A percentile compares a stretch with the other conserved stretches of the same genome.
phyloP scores from a whole-genome alignment of 2,797 vertebrate genomes.

The Gallinago solitaria region DNA sequence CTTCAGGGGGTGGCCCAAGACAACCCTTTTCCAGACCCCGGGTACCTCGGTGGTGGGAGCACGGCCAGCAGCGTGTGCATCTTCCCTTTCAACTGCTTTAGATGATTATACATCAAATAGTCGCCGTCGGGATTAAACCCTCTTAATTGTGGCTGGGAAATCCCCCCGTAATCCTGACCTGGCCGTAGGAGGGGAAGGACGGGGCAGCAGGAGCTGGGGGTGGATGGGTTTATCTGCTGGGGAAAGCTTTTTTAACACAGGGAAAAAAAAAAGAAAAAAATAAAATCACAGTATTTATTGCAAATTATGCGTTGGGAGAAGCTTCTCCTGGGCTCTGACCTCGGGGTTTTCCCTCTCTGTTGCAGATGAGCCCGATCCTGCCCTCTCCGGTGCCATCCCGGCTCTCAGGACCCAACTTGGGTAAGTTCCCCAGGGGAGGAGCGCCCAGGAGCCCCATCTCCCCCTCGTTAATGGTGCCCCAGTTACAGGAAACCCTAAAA shows the following conservation, averaged over 20 bases:
- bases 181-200: not conserved
- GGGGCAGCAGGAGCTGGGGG: not conserved
- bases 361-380: constrained; percentile 76
- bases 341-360: constrained; percentile 66
- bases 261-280: not conserved
- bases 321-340: not conserved
- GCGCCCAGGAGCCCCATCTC: not conserved
- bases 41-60: not conserved
- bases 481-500: not conserved
- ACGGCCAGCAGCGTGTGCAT: not conserved
- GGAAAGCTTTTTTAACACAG: not conserved
- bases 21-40: not conserved
- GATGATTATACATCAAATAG: not conserved
- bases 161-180: constrained; percentile 17
- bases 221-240: not conserved
- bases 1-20: not conserved
- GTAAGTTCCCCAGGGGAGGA: constrained; percentile 37
- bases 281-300: not conserved
- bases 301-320: not conserved
- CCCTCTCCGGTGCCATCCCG: constrained; percentile 69
- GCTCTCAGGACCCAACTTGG: constrained; percentile 12
- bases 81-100: constrained; percentile 7
- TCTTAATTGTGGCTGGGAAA: not conserved
- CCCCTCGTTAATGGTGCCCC: not conserved
- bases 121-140: constrained; percentile 3